Evolutionary conservation across 2,113 vertebrate genomes (phyloP), one percentile per base, ranked within the genome.

Genomic region (Delphinus delphis): DNA sequence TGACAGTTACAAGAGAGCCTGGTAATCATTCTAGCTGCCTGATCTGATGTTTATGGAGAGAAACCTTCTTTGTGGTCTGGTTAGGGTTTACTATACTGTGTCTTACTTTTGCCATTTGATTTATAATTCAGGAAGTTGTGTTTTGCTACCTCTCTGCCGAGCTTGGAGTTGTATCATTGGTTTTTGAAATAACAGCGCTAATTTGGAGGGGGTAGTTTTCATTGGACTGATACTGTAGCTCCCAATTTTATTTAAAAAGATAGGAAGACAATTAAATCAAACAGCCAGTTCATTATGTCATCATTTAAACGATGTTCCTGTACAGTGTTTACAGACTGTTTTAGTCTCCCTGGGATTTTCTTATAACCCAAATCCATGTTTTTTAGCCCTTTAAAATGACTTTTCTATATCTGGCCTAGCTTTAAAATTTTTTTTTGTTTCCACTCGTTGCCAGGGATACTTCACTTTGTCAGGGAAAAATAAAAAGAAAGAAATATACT

Each of bases 1-100:
- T 99, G 98, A 99, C 98, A 98, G 99, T 97, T 98, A 98, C 98
- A 98, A 98, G 98, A 98, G 98, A 97, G 98, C 98, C 98, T 98
- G 97, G 98, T 98, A 98, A 99, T 99, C 99, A 99, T 99, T 99
- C 99, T 97, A 99, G 99, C 99, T 98, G 98, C 98, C 98, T 98
- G 98, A 98, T 98, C 98, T 98, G 98, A 98, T 99, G 98, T 98
- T 98, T 98, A 97, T 98, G 98, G 98, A 99, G 98, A 98, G 98
- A 97, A 98, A 79, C 98, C 98, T 98, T 98, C 98, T 98, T 98
- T 99, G 98, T 98, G 99, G 98, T 98, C 98, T 98, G 98, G 98
- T 96, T 98, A 97, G 97, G 98, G 98, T 97, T 98, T 97, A 89
- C 97, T 97, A 20, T 84, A 88, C 88, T 79, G 36, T 87, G 53